A percentile compares a stretch with the other conserved stretches of the same genome.
Conservation (phyloP, 2,888 invertebrate genomes). For the Drosophila gaucha region DNA sequence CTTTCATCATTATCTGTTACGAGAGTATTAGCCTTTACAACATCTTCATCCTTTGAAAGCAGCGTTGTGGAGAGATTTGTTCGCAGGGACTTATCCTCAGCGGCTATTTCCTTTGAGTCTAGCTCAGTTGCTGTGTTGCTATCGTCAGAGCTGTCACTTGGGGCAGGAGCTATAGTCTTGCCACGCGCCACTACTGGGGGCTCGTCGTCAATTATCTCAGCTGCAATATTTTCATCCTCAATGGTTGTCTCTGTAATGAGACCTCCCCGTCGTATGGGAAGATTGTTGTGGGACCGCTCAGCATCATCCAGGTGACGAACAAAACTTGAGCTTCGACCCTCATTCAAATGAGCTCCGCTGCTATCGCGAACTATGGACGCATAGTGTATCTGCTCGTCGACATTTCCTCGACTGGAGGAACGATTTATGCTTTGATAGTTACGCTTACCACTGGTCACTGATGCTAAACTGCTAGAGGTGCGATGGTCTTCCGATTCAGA, state of each 20-base stretch:
- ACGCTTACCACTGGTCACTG: slow-evolving; percentile 12
- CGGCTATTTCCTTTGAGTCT: slow-evolving; percentile 48
- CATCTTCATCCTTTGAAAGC: slow-evolving; percentile 10
- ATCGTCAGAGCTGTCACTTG: slow-evolving; percentile 34
- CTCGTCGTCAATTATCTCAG: slow-evolving; percentile 60
- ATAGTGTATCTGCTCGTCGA: slow-evolving; percentile 58
- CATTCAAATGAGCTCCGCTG: slow-evolving; percentile 52
- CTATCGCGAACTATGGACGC: slow-evolving; percentile 60
- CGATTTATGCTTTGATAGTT: slow-evolving; percentile 54
- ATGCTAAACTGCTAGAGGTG: not conserved
- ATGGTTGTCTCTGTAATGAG: slow-evolving; percentile 34
- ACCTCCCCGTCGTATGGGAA: slow-evolving; percentile 58
- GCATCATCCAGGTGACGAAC: slow-evolving; percentile 40
- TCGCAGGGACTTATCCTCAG: not conserved
- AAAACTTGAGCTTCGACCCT: slow-evolving; percentile 59
- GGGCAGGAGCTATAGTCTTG: slow-evolving; percentile 42
- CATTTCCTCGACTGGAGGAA: not conserved
- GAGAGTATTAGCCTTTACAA: slow-evolving; percentile 1
- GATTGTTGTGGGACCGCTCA: slow-evolving; percentile 22
- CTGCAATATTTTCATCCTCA: slow-evolving; percentile 64
- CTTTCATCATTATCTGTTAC: slow-evolving; percentile 1
- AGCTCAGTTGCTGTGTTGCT: slow-evolving; percentile 57
- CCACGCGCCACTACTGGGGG: slow-evolving; percentile 21
- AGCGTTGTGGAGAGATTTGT: not conserved
- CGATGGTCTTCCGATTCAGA: not conserved